Evolutionary conservation across 2,888 invertebrate species (phyloP), one percentile per base, ranked within the genome.

Genomic region (Adineta ricciae): DNA sequence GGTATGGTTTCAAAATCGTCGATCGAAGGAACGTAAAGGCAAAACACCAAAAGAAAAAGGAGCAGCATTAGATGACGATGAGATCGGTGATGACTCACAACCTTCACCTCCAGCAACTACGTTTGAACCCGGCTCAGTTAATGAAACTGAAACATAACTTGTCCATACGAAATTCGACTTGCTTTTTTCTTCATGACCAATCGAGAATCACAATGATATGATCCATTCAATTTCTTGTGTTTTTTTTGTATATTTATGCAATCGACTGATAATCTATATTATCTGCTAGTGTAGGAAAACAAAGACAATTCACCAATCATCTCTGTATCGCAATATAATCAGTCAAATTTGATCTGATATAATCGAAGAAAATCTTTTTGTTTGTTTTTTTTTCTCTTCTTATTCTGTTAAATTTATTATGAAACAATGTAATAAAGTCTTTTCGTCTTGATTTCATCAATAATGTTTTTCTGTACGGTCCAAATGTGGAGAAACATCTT

Each of bases 1-100:
- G 78, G 97, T 90, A 24, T 88, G 86, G 83, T 85, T 90, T 87
- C 90, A 90, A 87, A 90, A 90, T 87, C 87, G 90, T 86, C 88
- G 97, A 92, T 98, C 98, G 87, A 99, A 99, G 92, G 99, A 99
- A 78, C 78, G 78, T 41, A 78, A 78, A 78, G 41, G 41, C 3
- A 78, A 38, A 41, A 8, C 78, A n/a, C 11, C 64, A 32, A 64
- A 64, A 32, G 64, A 64, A 32, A 64, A 16, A 64, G 64, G 32
- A 19, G 32, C 32, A 32, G 8, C 32, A 64, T 64, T 64, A 64
- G 64, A 64, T 64, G 64, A 64, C 19, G 64, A 78, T 32, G 24
- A 21, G 5, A n/a, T 16, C 24, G 78, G 32, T 9, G 78, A 78
- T 21, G 46, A 46, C 11, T 46, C 46, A 46, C 46, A 46, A 46